A percentile compares a stretch with the other conserved stretches of the same genome.
Evolutionary conservation across 2,113 vertebrate species (phyloP).

Genomic region (Prionailurus viverrinus): DNA sequence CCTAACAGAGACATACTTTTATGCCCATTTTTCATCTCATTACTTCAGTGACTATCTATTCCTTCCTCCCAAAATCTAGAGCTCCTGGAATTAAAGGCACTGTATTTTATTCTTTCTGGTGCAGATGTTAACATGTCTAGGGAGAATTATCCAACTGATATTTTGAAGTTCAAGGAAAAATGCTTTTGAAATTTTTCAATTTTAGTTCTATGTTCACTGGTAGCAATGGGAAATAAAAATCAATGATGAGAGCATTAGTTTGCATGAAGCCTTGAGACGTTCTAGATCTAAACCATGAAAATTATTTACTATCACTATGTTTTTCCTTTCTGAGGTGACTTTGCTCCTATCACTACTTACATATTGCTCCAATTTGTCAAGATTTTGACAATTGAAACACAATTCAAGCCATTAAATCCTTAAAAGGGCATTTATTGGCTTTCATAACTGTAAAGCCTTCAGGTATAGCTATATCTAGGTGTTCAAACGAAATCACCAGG

Average conservation of each 20-base stretch:
- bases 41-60: not conserved
- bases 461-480: not conserved
- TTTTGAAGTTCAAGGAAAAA: constrained; percentile 62
- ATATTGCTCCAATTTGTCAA: not conserved
- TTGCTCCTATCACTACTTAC: not conserved
- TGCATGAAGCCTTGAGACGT: not conserved
- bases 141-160: not conserved
- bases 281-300: not conserved
- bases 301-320: not conserved
- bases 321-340: not conserved
- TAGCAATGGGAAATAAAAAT: constrained; percentile 46
- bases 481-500: not conserved
- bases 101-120: constrained; percentile 36
- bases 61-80: not conserved
- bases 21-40: not conserved
- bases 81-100: not conserved
- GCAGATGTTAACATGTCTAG: not conserved
- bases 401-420: not conserved
- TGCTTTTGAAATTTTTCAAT: not conserved
- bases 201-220: not conserved
- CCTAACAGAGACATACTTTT: not conserved
- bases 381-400: not conserved
- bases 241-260: not conserved
- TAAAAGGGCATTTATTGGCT: not conserved
- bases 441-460: not conserved